Evolutionary conservation across 2,113 vertebrate genomes (phyloP).

Genomic region (Ploceus nigricollis): DNA sequence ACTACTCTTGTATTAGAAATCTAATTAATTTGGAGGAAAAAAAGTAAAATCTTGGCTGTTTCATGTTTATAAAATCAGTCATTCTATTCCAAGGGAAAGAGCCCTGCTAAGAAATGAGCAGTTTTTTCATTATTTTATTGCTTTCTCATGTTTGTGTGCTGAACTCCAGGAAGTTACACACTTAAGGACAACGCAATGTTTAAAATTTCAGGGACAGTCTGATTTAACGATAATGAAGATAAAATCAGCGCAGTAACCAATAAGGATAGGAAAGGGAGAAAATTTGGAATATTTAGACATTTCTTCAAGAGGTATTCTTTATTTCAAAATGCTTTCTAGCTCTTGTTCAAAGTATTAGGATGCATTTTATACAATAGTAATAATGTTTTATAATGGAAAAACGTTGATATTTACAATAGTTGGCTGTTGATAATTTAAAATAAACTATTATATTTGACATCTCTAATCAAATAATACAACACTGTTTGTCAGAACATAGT

Average conservation of each 20-base stretch:
- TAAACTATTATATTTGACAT: not conserved
- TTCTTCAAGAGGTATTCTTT: not conserved
- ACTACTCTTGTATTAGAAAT: not conserved
- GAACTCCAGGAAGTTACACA: not conserved
- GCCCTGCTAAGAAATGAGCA: not conserved
- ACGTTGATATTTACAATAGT: not conserved
- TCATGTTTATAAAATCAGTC: not conserved
- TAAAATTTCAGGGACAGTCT: not conserved
- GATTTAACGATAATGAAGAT: not conserved
- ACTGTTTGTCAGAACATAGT: fast-evolving
- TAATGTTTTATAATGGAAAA: not conserved
- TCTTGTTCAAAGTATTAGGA: not conserved
- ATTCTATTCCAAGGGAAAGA: not conserved
- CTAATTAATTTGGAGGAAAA: not conserved
- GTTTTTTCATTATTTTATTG: not conserved
- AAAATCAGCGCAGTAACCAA: not conserved
- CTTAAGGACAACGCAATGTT: not conserved
- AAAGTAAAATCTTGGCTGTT: not conserved
- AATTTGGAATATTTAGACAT: not conserved
- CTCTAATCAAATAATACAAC: not conserved
- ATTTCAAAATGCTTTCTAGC: not conserved
- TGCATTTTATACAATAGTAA: not conserved
- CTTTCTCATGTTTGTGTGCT: not conserved
- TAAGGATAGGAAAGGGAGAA: not conserved
- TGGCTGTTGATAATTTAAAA: not conserved